A percentile compares a stretch with the other conserved stretches of the same genome.
These are phyloP conservation scores for Corythornis cristatus DNA, from an alignment of 2,113 vertebrate species.

Conservation along the genomic window DNA sequence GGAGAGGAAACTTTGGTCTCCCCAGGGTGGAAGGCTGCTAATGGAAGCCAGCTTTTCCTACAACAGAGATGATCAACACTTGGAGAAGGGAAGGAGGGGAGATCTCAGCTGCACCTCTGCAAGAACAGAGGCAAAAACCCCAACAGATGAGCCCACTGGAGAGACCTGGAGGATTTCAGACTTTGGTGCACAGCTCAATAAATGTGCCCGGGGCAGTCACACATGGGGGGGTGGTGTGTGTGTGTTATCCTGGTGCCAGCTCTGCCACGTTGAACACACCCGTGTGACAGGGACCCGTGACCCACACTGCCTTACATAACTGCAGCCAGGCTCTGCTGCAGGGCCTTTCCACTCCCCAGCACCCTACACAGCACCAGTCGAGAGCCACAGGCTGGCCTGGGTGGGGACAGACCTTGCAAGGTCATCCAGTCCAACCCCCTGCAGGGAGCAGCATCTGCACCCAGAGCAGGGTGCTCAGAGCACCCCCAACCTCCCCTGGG, in stretches of 20 bases:
- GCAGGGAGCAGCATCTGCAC: no score
- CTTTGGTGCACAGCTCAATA: not conserved
- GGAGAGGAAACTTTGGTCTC: not conserved
- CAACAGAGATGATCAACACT: fast-evolving
- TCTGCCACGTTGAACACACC: fast-evolving
- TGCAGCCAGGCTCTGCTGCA: not conserved
- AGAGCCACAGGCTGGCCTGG: no score
- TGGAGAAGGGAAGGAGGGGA: not conserved
- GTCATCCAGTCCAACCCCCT: no score
- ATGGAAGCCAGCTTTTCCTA: not conserved
- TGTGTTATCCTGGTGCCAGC: not conserved
- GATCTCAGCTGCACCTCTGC: not conserved
- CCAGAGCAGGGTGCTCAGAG: no score
- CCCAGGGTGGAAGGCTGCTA: not conserved
- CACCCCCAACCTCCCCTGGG: no score
- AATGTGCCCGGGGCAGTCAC: not conserved
- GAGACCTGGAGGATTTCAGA: not conserved
- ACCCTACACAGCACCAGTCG: no score
- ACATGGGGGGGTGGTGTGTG: not conserved
- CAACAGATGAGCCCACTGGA: not conserved
- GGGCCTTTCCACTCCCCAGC: no score
- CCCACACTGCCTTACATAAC: not conserved
- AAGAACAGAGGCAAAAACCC: fast-evolving
- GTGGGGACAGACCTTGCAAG: no score
- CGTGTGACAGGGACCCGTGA: fast-evolving